Evolutionary conservation across 2,797 vertebrate species (phyloP).

Genomic region (Sebastes elongatus): DNA sequence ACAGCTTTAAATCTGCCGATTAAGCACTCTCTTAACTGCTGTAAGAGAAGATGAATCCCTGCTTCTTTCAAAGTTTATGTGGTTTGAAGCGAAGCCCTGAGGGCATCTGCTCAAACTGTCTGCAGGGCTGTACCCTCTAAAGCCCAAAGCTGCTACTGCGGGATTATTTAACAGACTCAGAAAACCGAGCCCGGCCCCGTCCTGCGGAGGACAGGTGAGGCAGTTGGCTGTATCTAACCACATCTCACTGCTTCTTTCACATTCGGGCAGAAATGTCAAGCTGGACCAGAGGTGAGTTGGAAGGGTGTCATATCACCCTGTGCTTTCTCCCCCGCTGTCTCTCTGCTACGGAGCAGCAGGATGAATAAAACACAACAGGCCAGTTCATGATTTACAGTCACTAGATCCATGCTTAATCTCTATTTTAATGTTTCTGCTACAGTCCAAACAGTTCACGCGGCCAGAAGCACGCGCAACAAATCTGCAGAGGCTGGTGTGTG

Average conservation of each 20-base stretch:
- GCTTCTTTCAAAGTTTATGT: conserved; percentile 48
- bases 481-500: conserved; percentile 25
- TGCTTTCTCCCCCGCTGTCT: conserved; percentile 16
- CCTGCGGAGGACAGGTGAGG: conserved; percentile 57
- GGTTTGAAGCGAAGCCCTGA: conserved; percentile 60
- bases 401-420: conserved; percentile 23
- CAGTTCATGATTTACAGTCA: conserved; percentile 30
- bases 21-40: conserved; percentile 42
- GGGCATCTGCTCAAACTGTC: conserved; percentile 59
- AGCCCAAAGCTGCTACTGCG: conserved; percentile 47
- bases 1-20: conserved; percentile 41
- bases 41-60: conserved; percentile 36
- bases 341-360: background rate
- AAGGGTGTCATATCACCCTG: conserved; percentile 29
- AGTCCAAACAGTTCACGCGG: conserved; percentile 5
- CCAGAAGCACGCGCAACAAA: conserved; percentile 7
- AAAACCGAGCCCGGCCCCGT: background rate
- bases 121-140: conserved; percentile 43
- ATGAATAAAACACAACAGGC: conserved; percentile 42
- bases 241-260: conserved; percentile 19
- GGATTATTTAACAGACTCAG: conserved; percentile 46
- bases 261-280: conserved; percentile 46
- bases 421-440: conserved; percentile 17
- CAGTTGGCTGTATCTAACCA: background rate
- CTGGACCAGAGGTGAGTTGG: conserved; percentile 42